A percentile compares a stretch with the other conserved stretches of the same genome.
These are phyloP conservation scores for Macrocentrus cingulum DNA, from an alignment of 1,140 invertebrate genomes.

Conservation along the genomic window DNA sequence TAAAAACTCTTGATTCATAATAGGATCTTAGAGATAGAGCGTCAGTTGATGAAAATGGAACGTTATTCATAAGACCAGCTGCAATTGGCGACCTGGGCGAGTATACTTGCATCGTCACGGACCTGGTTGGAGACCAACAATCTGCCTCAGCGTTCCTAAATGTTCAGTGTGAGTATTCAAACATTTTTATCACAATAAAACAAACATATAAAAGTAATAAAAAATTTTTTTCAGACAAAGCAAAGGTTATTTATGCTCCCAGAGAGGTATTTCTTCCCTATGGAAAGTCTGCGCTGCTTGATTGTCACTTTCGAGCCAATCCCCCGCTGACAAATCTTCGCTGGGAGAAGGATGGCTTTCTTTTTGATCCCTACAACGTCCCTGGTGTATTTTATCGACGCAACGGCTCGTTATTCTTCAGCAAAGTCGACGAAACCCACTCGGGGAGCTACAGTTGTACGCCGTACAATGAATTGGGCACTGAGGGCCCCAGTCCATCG, in stretches of 20 bases:
- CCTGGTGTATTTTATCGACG: slow-evolving; percentile 81
- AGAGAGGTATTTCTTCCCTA: slow-evolving; percentile 83
- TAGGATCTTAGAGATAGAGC: slow-evolving; percentile 67
- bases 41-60: slow-evolving; percentile 68
- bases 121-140: slow-evolving; percentile 77
- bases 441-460: slow-evolving; percentile 86
- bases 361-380: slow-evolving; percentile 89
- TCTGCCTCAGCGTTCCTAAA: slow-evolving; percentile 87
- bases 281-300: slow-evolving; percentile 85
- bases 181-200: background rate
- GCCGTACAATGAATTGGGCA: slow-evolving; percentile 87
- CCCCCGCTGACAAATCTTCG: slow-evolving; percentile 88
- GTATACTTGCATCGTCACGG: slow-evolving; percentile 86
- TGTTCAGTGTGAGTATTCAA: slow-evolving; percentile 81
- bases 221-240: slow-evolving; percentile 79
- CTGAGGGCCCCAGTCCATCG: slow-evolving; percentile 77
- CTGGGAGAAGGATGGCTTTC: slow-evolving; percentile 92
- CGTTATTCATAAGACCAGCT: slow-evolving; percentile 74
- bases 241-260: slow-evolving; percentile 88
- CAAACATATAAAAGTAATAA: background rate
- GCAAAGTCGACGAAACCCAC: slow-evolving; percentile 77
- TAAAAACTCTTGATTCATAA: slow-evolving; percentile 11
- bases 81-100: slow-evolving; percentile 82
- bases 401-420: slow-evolving; percentile 87
- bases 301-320: slow-evolving; percentile 92